Percentiles rank a stretch among this genome's conserved stretches.
Conservation (phyloP, 1,140 invertebrate genomes). For the Caenorhabditis tropicalis region DNA sequence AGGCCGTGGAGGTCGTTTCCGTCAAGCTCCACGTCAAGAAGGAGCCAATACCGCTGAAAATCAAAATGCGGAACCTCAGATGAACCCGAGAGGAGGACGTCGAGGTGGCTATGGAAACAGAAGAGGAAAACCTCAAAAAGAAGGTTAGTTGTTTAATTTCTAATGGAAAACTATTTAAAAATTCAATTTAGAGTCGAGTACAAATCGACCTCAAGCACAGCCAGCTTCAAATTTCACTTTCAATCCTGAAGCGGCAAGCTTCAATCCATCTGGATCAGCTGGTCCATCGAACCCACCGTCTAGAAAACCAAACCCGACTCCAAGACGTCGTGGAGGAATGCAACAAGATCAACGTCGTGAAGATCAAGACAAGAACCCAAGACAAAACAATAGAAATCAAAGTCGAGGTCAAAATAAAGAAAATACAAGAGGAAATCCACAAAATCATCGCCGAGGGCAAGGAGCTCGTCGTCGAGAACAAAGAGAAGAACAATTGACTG, state of each 20-base stretch:
- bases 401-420: neutral
- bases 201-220: neutral
- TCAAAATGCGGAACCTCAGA: neutral
- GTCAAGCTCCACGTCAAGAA: neutral
- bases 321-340: neutral
- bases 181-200: neutral
- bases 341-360: neutral
- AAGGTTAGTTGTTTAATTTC: neutral
- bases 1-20: conserved; percentile 20
- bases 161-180: too few relatives aligned
- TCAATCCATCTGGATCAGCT: neutral
- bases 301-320: neutral
- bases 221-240: neutral
- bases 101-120: neutral
- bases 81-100: conserved; percentile 14
- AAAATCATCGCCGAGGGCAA: neutral
- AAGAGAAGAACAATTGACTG: conserved; percentile 1
- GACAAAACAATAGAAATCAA: neutral
- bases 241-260: neutral
- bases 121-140: neutral
- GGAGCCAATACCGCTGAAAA: neutral
- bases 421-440: neutral
- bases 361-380: neutral
- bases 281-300: neutral
- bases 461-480: conserved; percentile 5